Conservation (phyloP, 2,888 invertebrate genomes). For the Cenopis cana region DNA sequence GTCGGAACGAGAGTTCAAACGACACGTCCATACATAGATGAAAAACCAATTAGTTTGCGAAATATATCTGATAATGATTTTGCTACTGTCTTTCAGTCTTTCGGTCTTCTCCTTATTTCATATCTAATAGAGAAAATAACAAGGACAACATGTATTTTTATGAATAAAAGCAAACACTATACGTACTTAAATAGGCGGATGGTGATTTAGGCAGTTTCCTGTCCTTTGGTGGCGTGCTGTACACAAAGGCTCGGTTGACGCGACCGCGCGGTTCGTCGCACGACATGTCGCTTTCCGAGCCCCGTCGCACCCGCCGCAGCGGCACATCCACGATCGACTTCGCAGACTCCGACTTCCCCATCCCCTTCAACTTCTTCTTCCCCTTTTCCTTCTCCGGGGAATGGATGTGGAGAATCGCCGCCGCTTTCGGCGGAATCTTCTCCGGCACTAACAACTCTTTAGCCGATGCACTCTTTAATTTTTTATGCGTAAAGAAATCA, state of each 20-base stretch:
- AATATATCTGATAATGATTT: too few relatives aligned
- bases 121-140: neutral
- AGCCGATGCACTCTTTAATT: constrained; percentile 75
- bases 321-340: constrained; percentile 68
- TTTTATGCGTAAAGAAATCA: constrained; percentile 80
- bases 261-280: constrained; percentile 70
- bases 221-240: constrained; percentile 82
- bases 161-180: constrained; percentile 50
- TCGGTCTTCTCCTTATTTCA: neutral
- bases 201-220: constrained; percentile 76
- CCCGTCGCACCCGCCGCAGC: constrained; percentile 69
- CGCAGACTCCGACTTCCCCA: constrained; percentile 76
- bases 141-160: neutral
- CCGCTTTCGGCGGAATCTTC: constrained; percentile 86
- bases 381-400: constrained; percentile 70
- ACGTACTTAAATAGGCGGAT: constrained; percentile 79
- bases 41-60: too few relatives aligned
- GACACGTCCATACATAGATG: too few relatives aligned
- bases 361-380: constrained; percentile 72
- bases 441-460: constrained; percentile 78
- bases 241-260: constrained; percentile 79
- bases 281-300: constrained; percentile 77
- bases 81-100: too few relatives aligned
- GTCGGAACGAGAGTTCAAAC: too few relatives aligned
- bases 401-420: constrained; percentile 86